A percentile compares a stretch with the other conserved stretches of the same genome.
Conservation (phyloP, 2,113 vertebrate genomes). For the Oxyruncus cristatus region DNA sequence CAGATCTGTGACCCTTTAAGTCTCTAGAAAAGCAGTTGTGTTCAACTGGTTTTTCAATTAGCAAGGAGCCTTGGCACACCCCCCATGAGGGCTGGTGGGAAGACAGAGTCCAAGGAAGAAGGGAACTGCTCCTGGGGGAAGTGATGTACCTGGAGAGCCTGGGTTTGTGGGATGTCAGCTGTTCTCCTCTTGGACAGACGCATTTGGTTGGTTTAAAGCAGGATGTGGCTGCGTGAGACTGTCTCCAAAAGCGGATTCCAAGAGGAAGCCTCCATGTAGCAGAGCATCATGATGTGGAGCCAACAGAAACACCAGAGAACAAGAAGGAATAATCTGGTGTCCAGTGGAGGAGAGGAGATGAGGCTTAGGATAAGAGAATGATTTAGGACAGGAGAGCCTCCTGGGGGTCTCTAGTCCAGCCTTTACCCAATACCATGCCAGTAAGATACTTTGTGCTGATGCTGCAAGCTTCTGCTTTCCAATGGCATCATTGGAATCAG, state of each 20-base stretch:
- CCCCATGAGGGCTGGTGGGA: rapidly evolving
- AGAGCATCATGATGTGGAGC: background rate
- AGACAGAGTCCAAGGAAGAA: background rate
- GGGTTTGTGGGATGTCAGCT: background rate
- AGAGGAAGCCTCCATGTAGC: background rate
- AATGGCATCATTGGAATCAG: background rate
- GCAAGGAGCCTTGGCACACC: background rate
- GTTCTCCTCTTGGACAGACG: background rate
- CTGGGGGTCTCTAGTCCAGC: background rate
- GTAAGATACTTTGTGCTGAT: background rate
- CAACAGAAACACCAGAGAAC: background rate
- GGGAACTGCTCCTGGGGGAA: background rate
- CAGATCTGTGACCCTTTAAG: background rate
- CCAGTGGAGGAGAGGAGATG: background rate
- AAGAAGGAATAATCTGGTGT: background rate
- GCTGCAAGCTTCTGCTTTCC: background rate
- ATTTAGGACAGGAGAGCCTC: background rate
- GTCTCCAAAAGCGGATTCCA: background rate
- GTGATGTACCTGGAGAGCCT: background rate
- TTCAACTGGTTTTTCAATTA: background rate
- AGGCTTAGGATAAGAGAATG: background rate
- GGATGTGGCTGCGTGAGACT: background rate
- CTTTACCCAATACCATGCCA: background rate
- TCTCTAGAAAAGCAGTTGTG: background rate
- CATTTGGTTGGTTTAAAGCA: background rate